Conservation (phyloP, 2,113 vertebrate species). For the Polypterus senegalus region DNA sequence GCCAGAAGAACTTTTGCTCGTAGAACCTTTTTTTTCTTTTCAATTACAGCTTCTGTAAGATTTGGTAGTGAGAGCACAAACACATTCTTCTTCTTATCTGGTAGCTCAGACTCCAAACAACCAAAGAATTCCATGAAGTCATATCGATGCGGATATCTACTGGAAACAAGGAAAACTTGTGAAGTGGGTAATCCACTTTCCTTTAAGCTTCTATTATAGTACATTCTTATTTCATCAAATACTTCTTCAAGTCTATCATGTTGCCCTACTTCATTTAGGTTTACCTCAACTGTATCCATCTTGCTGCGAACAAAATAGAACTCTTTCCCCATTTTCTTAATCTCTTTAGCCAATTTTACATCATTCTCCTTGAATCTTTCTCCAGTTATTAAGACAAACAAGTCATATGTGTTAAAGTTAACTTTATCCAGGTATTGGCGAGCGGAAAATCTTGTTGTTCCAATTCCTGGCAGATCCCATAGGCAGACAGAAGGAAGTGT, state of each 20-base stretch:
- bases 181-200: conserved; percentile 8
- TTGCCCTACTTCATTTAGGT: conserved; percentile 18
- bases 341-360: conserved; percentile 8
- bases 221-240: conserved; percentile 24
- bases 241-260: conserved; percentile 9
- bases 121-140: conserved; percentile 30
- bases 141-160: conserved; percentile 14
- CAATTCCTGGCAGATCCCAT: conserved; percentile 7
- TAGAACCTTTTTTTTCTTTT: conserved; percentile 26
- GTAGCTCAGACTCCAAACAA: conserved; percentile 34
- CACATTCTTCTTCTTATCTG: conserved; percentile 25
- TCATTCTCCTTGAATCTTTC: conserved; percentile 1
- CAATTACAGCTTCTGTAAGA: no score
- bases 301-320: conserved; percentile 45
- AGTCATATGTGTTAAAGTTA: conserved; percentile 6
- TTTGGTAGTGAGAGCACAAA: conserved; percentile 22
- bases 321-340: conserved; percentile 17
- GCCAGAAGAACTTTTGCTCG: conserved; percentile 32
- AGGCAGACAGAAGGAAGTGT: background rate
- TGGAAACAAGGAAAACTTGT: conserved; percentile 35
- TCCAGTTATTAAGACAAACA: conserved; percentile 6
- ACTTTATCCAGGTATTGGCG: conserved; percentile 1
- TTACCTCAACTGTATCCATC: conserved; percentile 34
- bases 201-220: conserved; percentile 21
- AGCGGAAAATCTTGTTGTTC: background rate